Evolutionary conservation across 2,888 invertebrate genomes (phyloP), one percentile per base, ranked within the genome.

Genomic region (Meloe dianella): DNA sequence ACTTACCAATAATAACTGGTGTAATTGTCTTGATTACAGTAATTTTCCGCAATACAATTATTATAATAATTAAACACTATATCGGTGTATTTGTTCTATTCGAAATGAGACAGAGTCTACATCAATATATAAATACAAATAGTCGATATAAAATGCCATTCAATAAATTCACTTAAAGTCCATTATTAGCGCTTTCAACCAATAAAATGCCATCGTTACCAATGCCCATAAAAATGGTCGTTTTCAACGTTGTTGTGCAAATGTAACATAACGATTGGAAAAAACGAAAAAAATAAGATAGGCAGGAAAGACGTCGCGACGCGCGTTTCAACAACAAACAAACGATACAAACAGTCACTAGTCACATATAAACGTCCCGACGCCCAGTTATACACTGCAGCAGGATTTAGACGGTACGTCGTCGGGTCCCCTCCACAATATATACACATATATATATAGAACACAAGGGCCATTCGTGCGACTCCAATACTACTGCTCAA

Each of bases 361-460:
- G 38, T 59, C 17, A 60, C 66, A 60, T 57, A 47, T 22, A 20
- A 47, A 47, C 47, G 47, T 47, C 24, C n/a, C 64, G 67, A 64
- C 67, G 67, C 58, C 61, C 67, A 51, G 64, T 61, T 35, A 56
- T 61, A 67, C 56, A 67, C 67, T 67, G 67, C 67, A 66, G 66
- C 66, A 64, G 67, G 64, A 67, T 67, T 67, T 64, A 64, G 57
- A 67, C 56, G 64, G 57, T 61, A 60, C 51, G 64, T 61, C 59
- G 60, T 51, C 47, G 32, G 57, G 61, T 61, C 67, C 67, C 67
- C 67, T 61, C 67, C 67, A 67, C 47, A 3, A 9, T n/a, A n/a
- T n/a, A n/a, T n/a, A n/a, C n/a, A n/a, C n/a, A n/a, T n/a, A 9
- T 20, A 20, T 47, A 20, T 20, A 47, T 22, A 41, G 41, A 41